Evolutionary conservation across 2,888 invertebrate genomes (phyloP), one percentile per base, ranked within the genome.

Genomic region (Pandemis cinnamomeana): DNA sequence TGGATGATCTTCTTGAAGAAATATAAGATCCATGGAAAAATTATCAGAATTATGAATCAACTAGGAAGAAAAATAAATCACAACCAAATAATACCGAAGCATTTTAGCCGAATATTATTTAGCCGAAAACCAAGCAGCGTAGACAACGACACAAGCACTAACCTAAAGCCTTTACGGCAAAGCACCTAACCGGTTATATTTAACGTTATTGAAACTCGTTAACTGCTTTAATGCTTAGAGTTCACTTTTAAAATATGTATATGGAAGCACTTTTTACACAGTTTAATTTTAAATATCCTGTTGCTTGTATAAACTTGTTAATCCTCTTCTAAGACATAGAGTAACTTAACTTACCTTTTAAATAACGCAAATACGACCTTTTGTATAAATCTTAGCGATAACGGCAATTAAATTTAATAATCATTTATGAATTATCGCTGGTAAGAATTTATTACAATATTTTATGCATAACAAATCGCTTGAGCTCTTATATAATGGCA

Each of bases 401-500:
- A 41, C 36, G 13, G 67, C 36, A 36, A 67, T 53, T 15, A 73
- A 63, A 60, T 60, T 70, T 69, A 66, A 73, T 60, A 42, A 73
- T 66, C 69, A 60, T 70, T 73, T 73, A 60, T 73, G 69, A 73
- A 73, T 70, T 64, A 70, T 69, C 42, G 60, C 51, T 60, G 66
- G 44, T 73, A 70, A 73, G 69, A 73, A 70, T 71, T 74, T 74
- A 74, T 74, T 74, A 71, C 70, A 46, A 74, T 74, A 71, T 74
- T 74, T 74, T 74, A 74, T 74, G 71, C 70, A 55, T 67, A 74
- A 70, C 74, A 74, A 74, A 74, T 74, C 71, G 74, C 74, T 55
- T 70, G 48, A 66, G 74, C 66, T 67, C 66, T 71, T 71, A 74
- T 67, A 66, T 74, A 71, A 74, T 74, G 73, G 73, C 69, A 73